Conservation (phyloP, 2,888 invertebrate genomes). For the Megastigmus dorsalis region DNA sequence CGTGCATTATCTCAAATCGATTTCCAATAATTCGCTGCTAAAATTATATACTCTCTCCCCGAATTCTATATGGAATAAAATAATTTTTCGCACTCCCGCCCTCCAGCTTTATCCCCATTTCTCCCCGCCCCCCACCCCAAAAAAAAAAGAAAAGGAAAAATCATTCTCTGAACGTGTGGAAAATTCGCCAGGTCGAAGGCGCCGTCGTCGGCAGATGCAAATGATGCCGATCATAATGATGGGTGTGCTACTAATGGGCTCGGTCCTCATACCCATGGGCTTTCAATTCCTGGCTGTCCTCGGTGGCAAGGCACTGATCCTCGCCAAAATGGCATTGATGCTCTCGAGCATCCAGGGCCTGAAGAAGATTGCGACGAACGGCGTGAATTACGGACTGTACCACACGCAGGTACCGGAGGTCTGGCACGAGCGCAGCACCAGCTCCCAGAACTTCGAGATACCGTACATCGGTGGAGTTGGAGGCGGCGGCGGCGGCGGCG, state of each 20-base stretch:
- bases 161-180: too few species aligned
- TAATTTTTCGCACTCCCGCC: too few species aligned
- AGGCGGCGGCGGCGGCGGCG: too few species aligned
- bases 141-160: too few species aligned
- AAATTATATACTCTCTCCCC: too few species aligned
- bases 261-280: slow-evolving; percentile 87
- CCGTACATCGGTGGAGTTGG: slow-evolving; percentile 14
- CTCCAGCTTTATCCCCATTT: too few species aligned
- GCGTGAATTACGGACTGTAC: slow-evolving; percentile 86
- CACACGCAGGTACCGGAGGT: slow-evolving; percentile 76
- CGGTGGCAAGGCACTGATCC: slow-evolving; percentile 86
- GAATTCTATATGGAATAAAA: too few species aligned
- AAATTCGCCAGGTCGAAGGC: slow-evolving; percentile 54
- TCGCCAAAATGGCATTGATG: slow-evolving; percentile 88
- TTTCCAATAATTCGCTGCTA: too few species aligned
- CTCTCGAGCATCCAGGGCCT: slow-evolving; percentile 87
- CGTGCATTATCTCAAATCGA: too few species aligned
- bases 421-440: slow-evolving; percentile 70
- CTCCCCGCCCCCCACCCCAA: too few species aligned
- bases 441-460: slow-evolving; percentile 6
- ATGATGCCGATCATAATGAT: slow-evolving; percentile 88
- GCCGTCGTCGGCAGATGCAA: slow-evolving; percentile 78
- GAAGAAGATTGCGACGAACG: slow-evolving; percentile 84
- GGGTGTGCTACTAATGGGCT: slow-evolving; percentile 84
- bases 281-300: slow-evolving; percentile 89